Conservation (phyloP, 2,888 invertebrate genomes). For the Orthosia cruda region DNA sequence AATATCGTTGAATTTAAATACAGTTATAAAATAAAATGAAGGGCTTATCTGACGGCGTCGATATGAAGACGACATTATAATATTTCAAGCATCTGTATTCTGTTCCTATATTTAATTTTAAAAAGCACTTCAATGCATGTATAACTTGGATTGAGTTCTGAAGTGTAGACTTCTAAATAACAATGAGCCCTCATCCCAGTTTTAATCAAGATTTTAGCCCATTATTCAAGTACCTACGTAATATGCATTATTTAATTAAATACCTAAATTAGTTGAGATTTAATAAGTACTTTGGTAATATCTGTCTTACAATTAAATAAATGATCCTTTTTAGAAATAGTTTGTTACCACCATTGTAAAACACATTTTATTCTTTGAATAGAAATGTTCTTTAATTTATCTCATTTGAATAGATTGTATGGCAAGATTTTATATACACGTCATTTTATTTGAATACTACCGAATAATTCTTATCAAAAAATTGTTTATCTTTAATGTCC, state of each 20-base stretch:
- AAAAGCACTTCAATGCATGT: conserved; percentile 39
- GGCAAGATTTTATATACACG: too few species aligned
- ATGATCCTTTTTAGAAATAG: not conserved
- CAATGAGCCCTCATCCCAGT: conserved; percentile 71
- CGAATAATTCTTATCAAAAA: too few species aligned
- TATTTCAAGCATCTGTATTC: conserved; percentile 28
- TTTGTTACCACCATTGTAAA: not conserved
- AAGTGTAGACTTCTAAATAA: conserved; percentile 66
- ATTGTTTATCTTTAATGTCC: too few species aligned
- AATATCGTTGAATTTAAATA: conserved; percentile 35
- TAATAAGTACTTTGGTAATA: not conserved
- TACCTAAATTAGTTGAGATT: not conserved
- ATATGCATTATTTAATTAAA: conserved; percentile 16
- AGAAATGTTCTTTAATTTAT: not conserved
- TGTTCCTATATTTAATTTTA: conserved; percentile 31
- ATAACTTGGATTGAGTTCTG: conserved; percentile 35
- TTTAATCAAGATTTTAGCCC: conserved; percentile 47
- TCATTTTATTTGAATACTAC: too few species aligned
- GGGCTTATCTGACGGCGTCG: conserved; percentile 2
- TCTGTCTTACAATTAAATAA: not conserved
- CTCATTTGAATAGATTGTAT: too few species aligned
- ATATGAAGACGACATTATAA: conserved; percentile 19
- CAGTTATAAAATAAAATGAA: conserved; percentile 36
- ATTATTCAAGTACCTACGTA: conserved; percentile 7
- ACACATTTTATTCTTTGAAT: not conserved